Evolutionary conservation across 1,140 invertebrate species (phyloP).

Genomic region (Dreissena rostriformis): DNA sequence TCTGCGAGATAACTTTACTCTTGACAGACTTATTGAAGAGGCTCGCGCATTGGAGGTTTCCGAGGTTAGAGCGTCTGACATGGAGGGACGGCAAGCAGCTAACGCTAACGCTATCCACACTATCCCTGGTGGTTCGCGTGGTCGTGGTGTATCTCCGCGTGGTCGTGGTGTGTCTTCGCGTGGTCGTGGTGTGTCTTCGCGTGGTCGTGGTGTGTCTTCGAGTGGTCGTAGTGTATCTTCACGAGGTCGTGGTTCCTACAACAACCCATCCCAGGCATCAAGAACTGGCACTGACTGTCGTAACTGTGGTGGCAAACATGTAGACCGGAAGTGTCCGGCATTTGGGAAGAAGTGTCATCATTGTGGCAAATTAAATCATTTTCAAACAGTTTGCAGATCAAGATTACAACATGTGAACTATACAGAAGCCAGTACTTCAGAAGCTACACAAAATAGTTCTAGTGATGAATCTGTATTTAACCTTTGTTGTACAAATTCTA

Average conservation of each 20-base stretch:
- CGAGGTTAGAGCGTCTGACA: background rate
- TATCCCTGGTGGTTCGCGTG: too few relatives aligned
- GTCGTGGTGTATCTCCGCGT: background rate
- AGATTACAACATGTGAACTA: background rate
- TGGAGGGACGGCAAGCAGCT: background rate
- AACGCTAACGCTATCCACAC: background rate
- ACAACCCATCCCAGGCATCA: too few relatives aligned
- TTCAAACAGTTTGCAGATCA: background rate
- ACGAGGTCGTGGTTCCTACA: too few relatives aligned
- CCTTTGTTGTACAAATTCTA: too few relatives aligned
- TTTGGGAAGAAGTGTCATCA: background rate
- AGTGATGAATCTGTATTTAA: background rate
- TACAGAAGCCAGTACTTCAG: background rate
- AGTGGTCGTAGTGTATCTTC: background rate
- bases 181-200: background rate
- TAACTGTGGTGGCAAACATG: background rate
- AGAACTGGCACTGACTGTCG: background rate
- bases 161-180: background rate
- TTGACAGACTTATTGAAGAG: conserved; percentile 9
- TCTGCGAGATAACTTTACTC: conserved; percentile 6
- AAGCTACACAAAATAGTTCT: background rate
- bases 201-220: background rate
- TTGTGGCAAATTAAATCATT: background rate
- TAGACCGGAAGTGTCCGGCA: background rate
- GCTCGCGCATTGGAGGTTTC: conserved; percentile 1